Percentiles rank a stretch among this genome's conserved stretches.
Evolutionary conservation across 1,140 invertebrate species (phyloP).

Genomic region (Sarcophaga bullata): DNA sequence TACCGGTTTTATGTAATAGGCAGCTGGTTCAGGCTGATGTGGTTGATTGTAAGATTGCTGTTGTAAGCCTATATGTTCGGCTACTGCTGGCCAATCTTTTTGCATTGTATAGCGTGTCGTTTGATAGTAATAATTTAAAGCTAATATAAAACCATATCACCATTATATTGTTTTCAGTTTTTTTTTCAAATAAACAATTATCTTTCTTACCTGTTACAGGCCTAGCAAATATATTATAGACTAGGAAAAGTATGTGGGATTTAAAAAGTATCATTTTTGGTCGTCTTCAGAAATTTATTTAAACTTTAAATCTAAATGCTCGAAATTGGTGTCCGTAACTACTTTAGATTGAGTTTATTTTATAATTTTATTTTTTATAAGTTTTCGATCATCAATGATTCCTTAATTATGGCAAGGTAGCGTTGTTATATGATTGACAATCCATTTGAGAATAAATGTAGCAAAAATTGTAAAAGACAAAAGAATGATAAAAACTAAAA

Average conservation of each 20-base stretch:
- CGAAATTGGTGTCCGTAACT: too few relatives aligned
- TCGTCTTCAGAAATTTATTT: too few relatives aligned
- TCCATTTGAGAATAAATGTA: too few relatives aligned
- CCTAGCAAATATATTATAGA: conserved; percentile 19
- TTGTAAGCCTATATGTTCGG: not conserved
- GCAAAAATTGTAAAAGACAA: too few relatives aligned
- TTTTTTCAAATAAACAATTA: not conserved
- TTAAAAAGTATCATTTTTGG: conserved; percentile 31
- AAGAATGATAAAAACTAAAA: too few relatives aligned
- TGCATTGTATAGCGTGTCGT: conserved; percentile 43
- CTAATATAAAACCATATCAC: conserved; percentile 23
- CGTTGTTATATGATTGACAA: too few relatives aligned
- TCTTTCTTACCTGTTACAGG: not conserved
- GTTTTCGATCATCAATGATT: too few relatives aligned
- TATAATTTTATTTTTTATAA: too few relatives aligned
- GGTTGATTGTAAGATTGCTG: not conserved
- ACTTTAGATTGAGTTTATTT: too few relatives aligned
- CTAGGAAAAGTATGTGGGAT: conserved; percentile 22
- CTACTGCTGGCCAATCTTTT: conserved; percentile 23
- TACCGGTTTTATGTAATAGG: conserved; percentile 1
- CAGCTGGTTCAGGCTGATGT: not conserved
- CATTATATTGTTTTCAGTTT: not conserved
- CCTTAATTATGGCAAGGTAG: too few relatives aligned
- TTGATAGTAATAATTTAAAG: conserved; percentile 41
- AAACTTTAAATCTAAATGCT: too few relatives aligned